These are phyloP conservation scores for Zoanthus solanderi DNA, from an alignment of 92 coral and sea anemone genomes.

Conservation along the genomic window DNA sequence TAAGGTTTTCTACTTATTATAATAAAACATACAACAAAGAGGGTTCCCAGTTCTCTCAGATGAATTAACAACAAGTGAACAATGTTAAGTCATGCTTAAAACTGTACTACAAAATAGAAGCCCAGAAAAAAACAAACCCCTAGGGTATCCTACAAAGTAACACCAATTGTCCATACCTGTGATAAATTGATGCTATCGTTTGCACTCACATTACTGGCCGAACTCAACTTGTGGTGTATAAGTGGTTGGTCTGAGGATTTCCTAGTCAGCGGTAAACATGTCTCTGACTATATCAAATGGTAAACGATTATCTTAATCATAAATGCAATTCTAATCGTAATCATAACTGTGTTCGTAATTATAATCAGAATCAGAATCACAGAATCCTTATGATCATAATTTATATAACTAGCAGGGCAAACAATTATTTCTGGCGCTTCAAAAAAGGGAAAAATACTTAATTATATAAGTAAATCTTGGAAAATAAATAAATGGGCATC, in stretches of 20 bases:
- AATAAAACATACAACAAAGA: too few species aligned
- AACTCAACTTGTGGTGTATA: constrained; percentile 24
- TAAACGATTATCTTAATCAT: background rate
- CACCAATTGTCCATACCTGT: background rate
- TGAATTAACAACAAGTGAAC: too few species aligned
- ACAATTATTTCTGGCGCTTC: too few species aligned
- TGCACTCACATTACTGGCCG: constrained; percentile 14
- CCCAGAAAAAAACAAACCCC: background rate
- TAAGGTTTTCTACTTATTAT: too few species aligned
- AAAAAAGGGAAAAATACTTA: too few species aligned
- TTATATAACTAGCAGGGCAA: too few species aligned
- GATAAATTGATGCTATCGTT: background rate
- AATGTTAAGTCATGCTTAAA: too few species aligned
- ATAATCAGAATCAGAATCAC: background rate
- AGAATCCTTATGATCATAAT: too few species aligned
- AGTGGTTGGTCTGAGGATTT: constrained; percentile 20
- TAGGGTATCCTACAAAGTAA: background rate
- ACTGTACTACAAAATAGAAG: background rate
- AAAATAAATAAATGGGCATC: too few species aligned
- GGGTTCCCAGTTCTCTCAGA: too few species aligned
- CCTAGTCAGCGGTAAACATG: constrained; percentile 14
- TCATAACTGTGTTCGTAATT: background rate
- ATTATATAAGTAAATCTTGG: too few species aligned
- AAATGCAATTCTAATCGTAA: background rate
- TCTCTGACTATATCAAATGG: constrained; percentile 5